Base-by-base conservation (phyloP, 2,888 invertebrate genomes). In the Hydrotaea cyrtoneurina region DNA sequence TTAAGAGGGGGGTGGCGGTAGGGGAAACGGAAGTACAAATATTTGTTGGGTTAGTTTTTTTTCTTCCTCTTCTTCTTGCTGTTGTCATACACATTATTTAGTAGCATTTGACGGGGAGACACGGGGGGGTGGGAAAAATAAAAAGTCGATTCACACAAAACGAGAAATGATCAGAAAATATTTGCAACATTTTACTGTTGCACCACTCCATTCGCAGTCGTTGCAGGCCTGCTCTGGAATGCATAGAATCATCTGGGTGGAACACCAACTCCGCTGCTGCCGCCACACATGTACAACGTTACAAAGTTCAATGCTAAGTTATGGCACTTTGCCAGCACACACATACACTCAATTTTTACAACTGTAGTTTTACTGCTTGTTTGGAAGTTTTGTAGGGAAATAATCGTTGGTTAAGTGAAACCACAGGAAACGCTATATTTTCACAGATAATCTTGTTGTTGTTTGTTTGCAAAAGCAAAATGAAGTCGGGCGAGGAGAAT, bases 251-350 rank as follows among this genome's bases (percentile, higher is more conserved):
- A 72, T 59, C 43, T 19, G 17, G n/a, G 13, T 21, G n/a, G 7
- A 17, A 10, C n/a, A 17, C 10, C n/a, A n/a, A n/a, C 31, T 15
- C 31, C 62, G 26, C 4, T 59, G 2, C 26, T 26, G 59, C 23
- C 31, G n/a, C n/a, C 57, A 17, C 59, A 23, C n/a, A 50, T 15
- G 46, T 7, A 31, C 31, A 31, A 31, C 2, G 31, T 31, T 31
- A 31, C 23, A 74, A 74, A 74, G 59, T 74, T 59, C 74, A 74
- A 74, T 74, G 74, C 59, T 74, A 74, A 62, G 36, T 74, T 74
- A 74, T 74, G 59, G 74, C 74, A 74, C 46, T n/a, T 23, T 74
- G 74, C 74, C 74, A 74, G 59, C 23, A 69, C 69, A 50, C 53
- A 53, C 3, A 53, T 17, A 23, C 57, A 57, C 23, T 11, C 26